phyloP scores from a whole-genome alignment of 2,797 vertebrate species.

The Sternotherus odoratus region DNA sequence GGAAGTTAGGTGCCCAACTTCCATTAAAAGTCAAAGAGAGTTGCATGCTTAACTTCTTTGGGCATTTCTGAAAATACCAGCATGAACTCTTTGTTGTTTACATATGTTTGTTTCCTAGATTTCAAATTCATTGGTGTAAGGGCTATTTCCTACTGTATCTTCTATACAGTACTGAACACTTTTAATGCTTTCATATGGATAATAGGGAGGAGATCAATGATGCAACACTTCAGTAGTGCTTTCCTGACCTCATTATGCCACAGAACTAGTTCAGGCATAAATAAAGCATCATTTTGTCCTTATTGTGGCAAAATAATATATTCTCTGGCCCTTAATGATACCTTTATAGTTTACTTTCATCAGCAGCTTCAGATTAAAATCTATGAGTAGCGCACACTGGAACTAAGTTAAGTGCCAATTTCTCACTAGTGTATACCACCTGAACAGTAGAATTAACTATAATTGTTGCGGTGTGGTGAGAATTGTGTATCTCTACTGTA shows the following conservation, averaged over 20 bases:
- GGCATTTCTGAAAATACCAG: not conserved
- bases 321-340: slow-evolving; percentile 15
- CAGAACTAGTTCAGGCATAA: not conserved
- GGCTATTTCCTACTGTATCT: not conserved
- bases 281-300: not conserved
- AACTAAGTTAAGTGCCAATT: slow-evolving; percentile 5
- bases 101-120: not conserved
- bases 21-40: not conserved
- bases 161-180: not conserved
- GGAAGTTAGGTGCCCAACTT: not conserved
- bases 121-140: not conserved
- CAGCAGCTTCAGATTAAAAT: slow-evolving; percentile 13
- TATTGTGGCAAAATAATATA: not conserved
- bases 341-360: not conserved
- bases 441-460: slow-evolving; percentile 11
- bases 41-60: not conserved
- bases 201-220: not conserved
- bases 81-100: not conserved
- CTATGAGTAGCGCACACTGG: not conserved
- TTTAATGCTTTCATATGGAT: not conserved
- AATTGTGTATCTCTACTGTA: not conserved
- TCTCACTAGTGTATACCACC: not conserved
- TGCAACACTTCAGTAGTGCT: not conserved
- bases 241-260: not conserved
- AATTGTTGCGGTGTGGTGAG: not conserved